A percentile compares a stretch with the other conserved stretches of the same genome.
These are phyloP conservation scores for Dromius quadrimaculatus DNA, from an alignment of 2,888 invertebrate species.

Conservation along the genomic window DNA sequence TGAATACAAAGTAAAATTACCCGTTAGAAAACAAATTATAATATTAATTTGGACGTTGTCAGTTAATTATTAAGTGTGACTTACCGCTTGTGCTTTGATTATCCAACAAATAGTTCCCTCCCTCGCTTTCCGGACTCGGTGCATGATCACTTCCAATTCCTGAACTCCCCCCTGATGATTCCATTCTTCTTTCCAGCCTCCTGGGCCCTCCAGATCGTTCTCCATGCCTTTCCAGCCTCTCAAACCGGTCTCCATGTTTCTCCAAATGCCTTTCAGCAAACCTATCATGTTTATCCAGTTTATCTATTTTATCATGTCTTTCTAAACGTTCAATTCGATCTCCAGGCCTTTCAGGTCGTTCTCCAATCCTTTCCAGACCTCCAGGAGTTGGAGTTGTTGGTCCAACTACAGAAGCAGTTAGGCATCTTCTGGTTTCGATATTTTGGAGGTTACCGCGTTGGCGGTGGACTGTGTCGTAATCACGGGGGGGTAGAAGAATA, in stretches of 20 bases:
- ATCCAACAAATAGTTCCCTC: constrained; percentile 67
- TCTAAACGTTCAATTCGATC: no score
- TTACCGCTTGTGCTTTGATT: constrained; percentile 75
- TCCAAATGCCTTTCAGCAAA: no score
- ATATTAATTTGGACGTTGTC: no score
- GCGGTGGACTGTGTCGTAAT: constrained; percentile 93
- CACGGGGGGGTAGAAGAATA: constrained; percentile 89
- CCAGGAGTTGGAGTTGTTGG: background rate
- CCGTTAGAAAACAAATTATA: no score
- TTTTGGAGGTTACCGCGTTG: constrained; percentile 81
- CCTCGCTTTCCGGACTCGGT: constrained; percentile 75
- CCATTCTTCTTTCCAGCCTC: constrained; percentile 70
- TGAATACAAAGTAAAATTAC: no score
- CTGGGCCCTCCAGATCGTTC: constrained; percentile 65
- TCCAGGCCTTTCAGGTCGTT: background rate
- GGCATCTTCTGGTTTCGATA: constrained; percentile 77
- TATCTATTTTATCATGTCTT: no score
- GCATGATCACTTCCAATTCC: constrained; percentile 92
- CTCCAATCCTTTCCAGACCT: background rate
- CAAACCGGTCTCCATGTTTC: no score
- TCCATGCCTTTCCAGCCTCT: background rate
- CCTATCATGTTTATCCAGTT: no score
- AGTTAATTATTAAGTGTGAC: no score
- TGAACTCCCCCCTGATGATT: constrained; percentile 79
- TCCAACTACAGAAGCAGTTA: constrained; percentile 62